Conservation (phyloP, 2,888 invertebrate genomes). For the Torymus aiolomorphi region DNA sequence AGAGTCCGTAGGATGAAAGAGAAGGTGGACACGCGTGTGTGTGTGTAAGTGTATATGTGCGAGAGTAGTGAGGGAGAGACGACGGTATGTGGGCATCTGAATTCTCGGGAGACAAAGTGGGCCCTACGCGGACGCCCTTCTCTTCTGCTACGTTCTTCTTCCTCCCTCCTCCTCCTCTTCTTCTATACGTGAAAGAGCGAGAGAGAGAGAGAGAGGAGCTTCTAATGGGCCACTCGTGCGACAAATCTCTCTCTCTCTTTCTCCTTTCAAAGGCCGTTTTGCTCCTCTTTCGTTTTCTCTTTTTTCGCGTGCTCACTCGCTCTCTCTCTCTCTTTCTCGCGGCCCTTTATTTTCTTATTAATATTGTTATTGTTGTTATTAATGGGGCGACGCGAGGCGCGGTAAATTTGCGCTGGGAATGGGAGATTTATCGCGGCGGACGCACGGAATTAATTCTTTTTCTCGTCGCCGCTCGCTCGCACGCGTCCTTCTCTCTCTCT, state of each 20-base stretch:
- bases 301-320: background rate
- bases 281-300: slow-evolving; percentile 1
- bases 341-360: slow-evolving; percentile 46
- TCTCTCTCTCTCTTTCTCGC: background rate
- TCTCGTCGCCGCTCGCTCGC: background rate
- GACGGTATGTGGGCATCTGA: slow-evolving; percentile 60
- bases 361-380: slow-evolving; percentile 42
- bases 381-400: slow-evolving; percentile 3
- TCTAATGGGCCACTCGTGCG: slow-evolving; percentile 68
- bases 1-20: slow-evolving; percentile 60
- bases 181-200: background rate
- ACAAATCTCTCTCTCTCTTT: slow-evolving; percentile 60
- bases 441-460: slow-evolving; percentile 46
- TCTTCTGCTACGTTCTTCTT: too few species aligned
- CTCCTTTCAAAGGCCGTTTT: background rate
- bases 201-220: slow-evolving; percentile 47
- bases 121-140: slow-evolving; percentile 30
- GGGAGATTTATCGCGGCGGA: background rate
- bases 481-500: background rate
- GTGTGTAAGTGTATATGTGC: background rate
- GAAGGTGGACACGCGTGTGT: slow-evolving; percentile 26
- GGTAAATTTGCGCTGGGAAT: background rate
- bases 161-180: background rate
- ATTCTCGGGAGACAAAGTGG: slow-evolving; percentile 63
- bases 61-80: slow-evolving; percentile 19